These are phyloP conservation scores for Uropetala carovei DNA, from an alignment of 2,888 invertebrate genomes.

Conservation along the genomic window DNA sequence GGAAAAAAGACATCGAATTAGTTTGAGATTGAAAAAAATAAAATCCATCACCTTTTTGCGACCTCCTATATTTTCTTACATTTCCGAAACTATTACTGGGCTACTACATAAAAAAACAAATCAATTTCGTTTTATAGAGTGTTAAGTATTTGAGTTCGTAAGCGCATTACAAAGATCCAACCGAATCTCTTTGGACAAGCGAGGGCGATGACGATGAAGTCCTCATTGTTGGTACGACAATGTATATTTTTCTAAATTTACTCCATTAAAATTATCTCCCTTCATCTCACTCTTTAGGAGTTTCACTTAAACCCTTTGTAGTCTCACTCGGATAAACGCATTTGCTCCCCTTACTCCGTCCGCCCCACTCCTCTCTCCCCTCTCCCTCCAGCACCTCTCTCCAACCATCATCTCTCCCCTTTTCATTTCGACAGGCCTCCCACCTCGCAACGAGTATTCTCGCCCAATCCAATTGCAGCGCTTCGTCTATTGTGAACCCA, in stretches of 20 bases:
- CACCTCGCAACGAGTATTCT: constrained; percentile 26
- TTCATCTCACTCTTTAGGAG: constrained; percentile 16
- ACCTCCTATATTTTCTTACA: no score
- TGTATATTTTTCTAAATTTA: constrained; percentile 29
- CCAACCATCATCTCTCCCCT: background rate
- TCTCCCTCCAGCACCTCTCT: background rate
- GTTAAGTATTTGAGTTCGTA: background rate
- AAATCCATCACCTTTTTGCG: no score
- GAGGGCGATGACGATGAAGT: background rate
- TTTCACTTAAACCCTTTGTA: constrained; percentile 42
- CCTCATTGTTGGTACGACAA: background rate
- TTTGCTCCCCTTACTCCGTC: background rate
- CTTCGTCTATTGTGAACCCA: background rate
- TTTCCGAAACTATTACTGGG: no score
- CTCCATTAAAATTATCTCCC: constrained; percentile 52
- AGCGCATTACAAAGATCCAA: background rate
- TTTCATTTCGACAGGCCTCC: constrained; percentile 20
- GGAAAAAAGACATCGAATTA: no score
- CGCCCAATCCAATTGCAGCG: constrained; percentile 24
- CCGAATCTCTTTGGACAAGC: background rate
- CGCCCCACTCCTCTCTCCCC: background rate
- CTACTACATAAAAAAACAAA: no score
- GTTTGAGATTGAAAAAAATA: no score
- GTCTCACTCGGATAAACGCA: constrained; percentile 25
- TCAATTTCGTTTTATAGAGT: background rate